Conservation (phyloP, 2,888 invertebrate genomes). For the Mystacides longicornis region DNA sequence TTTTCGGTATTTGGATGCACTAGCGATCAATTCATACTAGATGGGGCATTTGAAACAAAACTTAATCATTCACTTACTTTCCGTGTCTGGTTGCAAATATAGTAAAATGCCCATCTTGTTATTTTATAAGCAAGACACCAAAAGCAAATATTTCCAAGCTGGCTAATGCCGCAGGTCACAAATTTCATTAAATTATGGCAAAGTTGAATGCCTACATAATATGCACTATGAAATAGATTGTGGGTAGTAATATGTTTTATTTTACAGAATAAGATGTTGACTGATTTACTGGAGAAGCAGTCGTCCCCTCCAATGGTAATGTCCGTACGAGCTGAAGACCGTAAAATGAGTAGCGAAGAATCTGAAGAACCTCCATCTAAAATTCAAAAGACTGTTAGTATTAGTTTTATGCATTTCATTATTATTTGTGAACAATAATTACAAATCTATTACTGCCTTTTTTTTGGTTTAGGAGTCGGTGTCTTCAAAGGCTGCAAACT, state of each 20-base stretch:
- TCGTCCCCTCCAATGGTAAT: conserved; percentile 40
- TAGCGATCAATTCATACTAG: too few species aligned
- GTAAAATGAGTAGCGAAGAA: conserved; percentile 14
- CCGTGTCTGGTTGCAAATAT: too few species aligned
- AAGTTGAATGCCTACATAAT: too few species aligned
- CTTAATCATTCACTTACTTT: too few species aligned
- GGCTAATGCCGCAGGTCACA: too few species aligned
- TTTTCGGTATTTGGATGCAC: too few species aligned
- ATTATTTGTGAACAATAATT: background rate
- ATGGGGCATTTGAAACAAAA: too few species aligned
- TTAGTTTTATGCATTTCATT: background rate
- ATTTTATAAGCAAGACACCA: too few species aligned
- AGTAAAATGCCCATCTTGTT: background rate
- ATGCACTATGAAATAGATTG: background rate
- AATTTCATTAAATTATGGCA: too few species aligned
- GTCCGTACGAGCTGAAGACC: background rate
- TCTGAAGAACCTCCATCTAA: conserved; percentile 21
- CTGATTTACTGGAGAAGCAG: conserved; percentile 76
- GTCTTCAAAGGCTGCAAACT: conserved; percentile 76
- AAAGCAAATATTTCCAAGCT: too few species aligned
- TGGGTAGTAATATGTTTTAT: conserved; percentile 8
- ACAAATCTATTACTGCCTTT: background rate
- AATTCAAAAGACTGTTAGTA: conserved; percentile 16
- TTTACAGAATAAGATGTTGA: conserved; percentile 66
- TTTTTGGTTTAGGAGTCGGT: conserved; percentile 49